Evolutionary conservation across 1,140 invertebrate genomes (phyloP), one percentile per base, ranked within the genome.

Genomic region (Drusus annulatus): DNA sequence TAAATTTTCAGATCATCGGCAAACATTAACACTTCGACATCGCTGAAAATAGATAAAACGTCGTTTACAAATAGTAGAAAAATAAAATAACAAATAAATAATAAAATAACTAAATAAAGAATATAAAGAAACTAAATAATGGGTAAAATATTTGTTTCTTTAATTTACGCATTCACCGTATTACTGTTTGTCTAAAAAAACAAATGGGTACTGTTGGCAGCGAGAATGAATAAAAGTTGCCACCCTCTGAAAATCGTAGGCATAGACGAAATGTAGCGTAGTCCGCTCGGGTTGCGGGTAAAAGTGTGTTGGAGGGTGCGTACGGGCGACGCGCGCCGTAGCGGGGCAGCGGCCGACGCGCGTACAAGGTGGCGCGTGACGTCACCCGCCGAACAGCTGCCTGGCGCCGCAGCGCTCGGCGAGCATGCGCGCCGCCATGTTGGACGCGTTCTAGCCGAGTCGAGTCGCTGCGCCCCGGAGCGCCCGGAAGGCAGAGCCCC

Each of bases 331-430:
- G 19, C 19, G 50, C 13, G 50, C 13, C 19, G 19, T 10, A 19
- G 50, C 16, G 51, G 21, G 19, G 68, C n/a, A 17, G 31, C 36
- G 68, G n/a, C n/a, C 8, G 36, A 74, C 51, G 69, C 51, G 69
- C 69, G 21, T 23, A 17, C 21, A 28, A 54, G 52, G 69, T 56
- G 69, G 51, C 19, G 0, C 2, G 76, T 78, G 76, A 78, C 76
- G 76, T 78, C 76, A 78, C 69, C 69, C 76, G 69, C 69, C 69
- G 76, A 78, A 78, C 76, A 78, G 76, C 76, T 78, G 76, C 76
- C 76, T 28, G 25, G 62, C 63, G 76, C 17, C 76, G 76, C 76
- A 78, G 16, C 76, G 62, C 51, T 13, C 45, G 23, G 16, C n/a
- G 58, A 51, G 60, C 76, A 78, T 78, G 76, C 76, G 76, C 76